These are phyloP conservation scores for Frankliniella fusca DNA, from an alignment of 2,888 invertebrate genomes.

Conservation along the genomic window DNA sequence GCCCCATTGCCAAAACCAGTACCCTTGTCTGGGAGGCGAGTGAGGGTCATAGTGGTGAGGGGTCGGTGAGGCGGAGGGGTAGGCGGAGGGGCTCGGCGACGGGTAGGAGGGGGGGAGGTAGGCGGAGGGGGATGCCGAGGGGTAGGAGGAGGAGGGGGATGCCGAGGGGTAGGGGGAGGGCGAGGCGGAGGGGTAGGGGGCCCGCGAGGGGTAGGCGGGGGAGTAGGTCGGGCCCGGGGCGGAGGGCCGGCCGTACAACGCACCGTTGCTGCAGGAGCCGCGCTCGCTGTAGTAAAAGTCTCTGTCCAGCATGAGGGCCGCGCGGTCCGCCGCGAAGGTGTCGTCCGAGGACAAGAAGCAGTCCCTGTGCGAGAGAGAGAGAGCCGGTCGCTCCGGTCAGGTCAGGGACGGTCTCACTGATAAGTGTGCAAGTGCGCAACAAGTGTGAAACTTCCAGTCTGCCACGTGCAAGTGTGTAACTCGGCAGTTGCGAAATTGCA, in stretches of 20 bases:
- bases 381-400: neutral
- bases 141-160: neutral
- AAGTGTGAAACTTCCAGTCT: too few species aligned
- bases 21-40: neutral
- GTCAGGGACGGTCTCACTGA: too few species aligned
- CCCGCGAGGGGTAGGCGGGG: neutral
- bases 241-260: slow-evolving; percentile 28
- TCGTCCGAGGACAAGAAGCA: slow-evolving; percentile 49
- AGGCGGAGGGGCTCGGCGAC: neutral
- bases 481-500: too few species aligned
- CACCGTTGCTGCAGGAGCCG: slow-evolving; percentile 49
- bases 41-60: neutral
- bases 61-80: neutral
- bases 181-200: neutral
- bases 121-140: neutral
- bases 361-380: slow-evolving; percentile 39
- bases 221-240: too few species aligned
- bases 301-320: slow-evolving; percentile 43
- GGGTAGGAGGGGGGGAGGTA: neutral
- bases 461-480: too few species aligned
- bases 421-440: too few species aligned
- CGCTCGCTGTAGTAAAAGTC: slow-evolving; percentile 49
- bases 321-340: slow-evolving; percentile 44
- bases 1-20: neutral
- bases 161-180: neutral